Percentiles rank a stretch among this genome's conserved stretches.
These are phyloP conservation scores for Anorthoa munda DNA, from an alignment of 2,888 invertebrate genomes.

Conservation along the genomic window DNA sequence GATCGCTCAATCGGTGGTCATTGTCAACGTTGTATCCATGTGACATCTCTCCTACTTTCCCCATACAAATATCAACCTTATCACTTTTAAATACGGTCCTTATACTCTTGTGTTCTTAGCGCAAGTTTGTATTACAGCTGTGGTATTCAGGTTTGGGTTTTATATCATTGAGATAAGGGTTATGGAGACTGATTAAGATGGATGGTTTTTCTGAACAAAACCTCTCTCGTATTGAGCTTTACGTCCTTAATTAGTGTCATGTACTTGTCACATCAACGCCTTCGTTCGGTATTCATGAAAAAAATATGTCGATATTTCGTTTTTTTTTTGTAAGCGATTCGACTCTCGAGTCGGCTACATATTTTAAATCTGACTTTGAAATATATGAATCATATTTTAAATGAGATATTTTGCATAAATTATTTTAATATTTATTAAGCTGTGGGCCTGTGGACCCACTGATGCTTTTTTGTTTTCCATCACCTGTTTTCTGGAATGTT, in stretches of 20 bases:
- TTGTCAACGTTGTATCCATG: constrained; percentile 79
- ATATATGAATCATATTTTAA: constrained; percentile 58
- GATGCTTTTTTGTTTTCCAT: background rate
- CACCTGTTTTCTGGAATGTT: background rate
- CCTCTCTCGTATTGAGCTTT: constrained; percentile 64
- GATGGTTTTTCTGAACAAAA: constrained; percentile 59
- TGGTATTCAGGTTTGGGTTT: constrained; percentile 59
- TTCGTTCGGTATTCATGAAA: constrained; percentile 66
- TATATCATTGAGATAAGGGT: constrained; percentile 56
- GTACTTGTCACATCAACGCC: constrained; percentile 80
- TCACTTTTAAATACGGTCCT: constrained; percentile 36
- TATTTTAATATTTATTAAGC: constrained; percentile 38
- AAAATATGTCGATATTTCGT: constrained; percentile 57
- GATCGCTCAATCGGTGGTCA: constrained; percentile 84
- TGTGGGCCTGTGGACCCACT: constrained; percentile 5
- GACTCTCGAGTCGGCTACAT: constrained; percentile 38
- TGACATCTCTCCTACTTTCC: constrained; percentile 72
- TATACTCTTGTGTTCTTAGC: constrained; percentile 12
- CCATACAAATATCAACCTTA: constrained; percentile 70
- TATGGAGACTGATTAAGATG: constrained; percentile 43
- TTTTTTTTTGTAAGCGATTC: constrained; percentile 48
- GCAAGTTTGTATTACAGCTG: constrained; percentile 35
- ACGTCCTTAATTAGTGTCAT: constrained; percentile 80
- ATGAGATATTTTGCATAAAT: constrained; percentile 53
- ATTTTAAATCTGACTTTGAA: constrained; percentile 57